Percentiles rank a stretch among this genome's conserved stretches.
These are phyloP conservation scores for Ctenodactylus gundi DNA, from an alignment of 2,113 vertebrate genomes.

Conservation along the genomic window DNA sequence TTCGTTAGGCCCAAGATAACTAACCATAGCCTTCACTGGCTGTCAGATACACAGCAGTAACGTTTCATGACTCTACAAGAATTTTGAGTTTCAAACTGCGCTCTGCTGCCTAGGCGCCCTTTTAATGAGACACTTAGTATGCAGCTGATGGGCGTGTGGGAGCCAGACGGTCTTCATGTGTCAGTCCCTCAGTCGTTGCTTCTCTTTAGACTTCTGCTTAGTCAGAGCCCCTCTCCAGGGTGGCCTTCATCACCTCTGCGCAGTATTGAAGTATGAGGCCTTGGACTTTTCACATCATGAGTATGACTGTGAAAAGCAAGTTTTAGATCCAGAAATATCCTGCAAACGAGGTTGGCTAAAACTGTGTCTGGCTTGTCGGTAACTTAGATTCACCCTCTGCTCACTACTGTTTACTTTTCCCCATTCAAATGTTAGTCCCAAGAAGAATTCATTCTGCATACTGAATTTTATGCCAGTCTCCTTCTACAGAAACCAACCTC, in stretches of 20 bases:
- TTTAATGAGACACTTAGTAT: neutral
- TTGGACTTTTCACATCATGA: neutral
- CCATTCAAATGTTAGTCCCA: neutral
- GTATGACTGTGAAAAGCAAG: neutral
- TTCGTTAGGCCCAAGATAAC: neutral
- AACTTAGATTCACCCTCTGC: neutral
- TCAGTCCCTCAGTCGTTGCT: neutral
- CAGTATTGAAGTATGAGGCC: neutral
- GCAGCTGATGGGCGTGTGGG: neutral
- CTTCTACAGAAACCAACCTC: neutral
- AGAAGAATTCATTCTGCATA: neutral
- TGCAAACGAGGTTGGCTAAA: neutral
- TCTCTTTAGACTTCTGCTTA: neutral
- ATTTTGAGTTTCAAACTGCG: neutral
- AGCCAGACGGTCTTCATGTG: neutral
- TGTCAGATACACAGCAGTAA: neutral
- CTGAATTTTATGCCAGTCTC: neutral
- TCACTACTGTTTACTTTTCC: neutral
- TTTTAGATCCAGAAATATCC: neutral
- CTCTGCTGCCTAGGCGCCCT: neutral
- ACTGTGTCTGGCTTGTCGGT: neutral
- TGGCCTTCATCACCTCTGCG: neutral
- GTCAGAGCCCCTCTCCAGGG: neutral
- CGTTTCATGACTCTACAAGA: neutral
- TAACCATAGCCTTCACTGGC: neutral